Evolutionary conservation across 2,888 invertebrate species (phyloP).

Genomic region (Holacanthella duospinosa): DNA sequence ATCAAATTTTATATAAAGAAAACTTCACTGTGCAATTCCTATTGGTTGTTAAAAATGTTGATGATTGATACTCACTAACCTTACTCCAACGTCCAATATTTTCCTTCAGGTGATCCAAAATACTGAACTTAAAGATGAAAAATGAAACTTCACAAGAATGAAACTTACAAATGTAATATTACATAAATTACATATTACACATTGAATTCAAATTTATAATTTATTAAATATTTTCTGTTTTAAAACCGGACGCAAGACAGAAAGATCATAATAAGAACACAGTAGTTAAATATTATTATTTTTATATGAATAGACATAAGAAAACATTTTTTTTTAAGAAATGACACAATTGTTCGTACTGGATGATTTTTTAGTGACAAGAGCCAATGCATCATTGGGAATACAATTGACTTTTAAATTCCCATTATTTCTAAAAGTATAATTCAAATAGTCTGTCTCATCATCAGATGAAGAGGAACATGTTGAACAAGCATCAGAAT

Average conservation of each 20-base stretch:
- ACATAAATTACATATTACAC: no score
- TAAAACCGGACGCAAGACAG: no score
- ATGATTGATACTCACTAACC: no score
- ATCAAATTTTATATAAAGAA: no score
- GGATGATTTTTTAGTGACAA: constrained; percentile 4
- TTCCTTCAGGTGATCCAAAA: neutral
- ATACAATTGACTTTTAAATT: constrained; percentile 7
- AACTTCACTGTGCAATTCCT: no score
- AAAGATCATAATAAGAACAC: neutral
- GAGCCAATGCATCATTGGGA: constrained; percentile 8
- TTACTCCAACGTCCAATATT: no score
- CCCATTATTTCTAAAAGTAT: neutral
- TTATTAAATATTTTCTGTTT: neutral
- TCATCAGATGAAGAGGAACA: constrained; percentile 6
- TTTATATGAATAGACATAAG: neutral
- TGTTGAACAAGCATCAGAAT: constrained; percentile 1
- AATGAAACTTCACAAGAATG: neutral
- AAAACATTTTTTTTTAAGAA: neutral
- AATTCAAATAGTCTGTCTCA: neutral
- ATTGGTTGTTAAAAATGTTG: no score
- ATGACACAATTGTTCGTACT: constrained; percentile 4
- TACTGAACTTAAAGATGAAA: neutral
- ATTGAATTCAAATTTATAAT: no score
- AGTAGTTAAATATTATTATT: neutral
- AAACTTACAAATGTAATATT: no score